phyloP scores from a whole-genome alignment of 2,797 vertebrate genomes.

The Pogoniulus pusillus region DNA sequence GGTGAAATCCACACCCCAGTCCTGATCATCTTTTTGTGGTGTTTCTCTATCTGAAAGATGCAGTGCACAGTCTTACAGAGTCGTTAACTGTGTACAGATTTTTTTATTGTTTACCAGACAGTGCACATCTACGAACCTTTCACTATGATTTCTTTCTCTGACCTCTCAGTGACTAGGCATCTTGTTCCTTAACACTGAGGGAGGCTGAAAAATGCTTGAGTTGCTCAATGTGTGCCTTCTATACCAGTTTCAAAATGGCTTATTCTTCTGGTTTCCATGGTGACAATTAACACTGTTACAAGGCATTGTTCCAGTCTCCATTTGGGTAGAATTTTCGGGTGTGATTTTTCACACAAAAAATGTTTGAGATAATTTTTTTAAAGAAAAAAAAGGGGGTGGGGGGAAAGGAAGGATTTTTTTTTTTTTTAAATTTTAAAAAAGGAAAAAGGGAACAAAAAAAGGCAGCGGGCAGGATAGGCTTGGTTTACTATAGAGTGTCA shows the following conservation, averaged over 20 bases:
- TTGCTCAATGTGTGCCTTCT: conserved; percentile 90
- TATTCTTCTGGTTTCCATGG: conserved; percentile 97
- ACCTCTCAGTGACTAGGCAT: conserved; percentile 87
- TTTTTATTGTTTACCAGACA: conserved; percentile 78
- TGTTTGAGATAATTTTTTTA: conserved; percentile 30
- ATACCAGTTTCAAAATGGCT: conserved; percentile 94
- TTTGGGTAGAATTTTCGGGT: conserved; percentile 85
- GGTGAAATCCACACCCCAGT: conserved; percentile 68
- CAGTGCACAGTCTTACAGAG: conserved; percentile 61
- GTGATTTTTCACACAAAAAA: conserved; percentile 79
- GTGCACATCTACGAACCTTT: conserved; percentile 80
- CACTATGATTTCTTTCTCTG: conserved; percentile 86
- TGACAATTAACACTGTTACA: conserved; percentile 96
- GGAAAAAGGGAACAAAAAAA: no score
- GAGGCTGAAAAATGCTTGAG: conserved; percentile 84
- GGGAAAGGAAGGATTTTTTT: no score
- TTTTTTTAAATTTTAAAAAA: no score
- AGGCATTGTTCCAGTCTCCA: conserved; percentile 89
- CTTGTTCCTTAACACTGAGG: conserved; percentile 87
- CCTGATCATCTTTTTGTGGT: conserved; percentile 77
- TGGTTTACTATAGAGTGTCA: conserved; percentile 69
- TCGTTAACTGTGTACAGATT: conserved; percentile 76
- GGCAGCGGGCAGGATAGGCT: no score
- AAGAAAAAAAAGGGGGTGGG: no score
- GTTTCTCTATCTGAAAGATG: conserved; percentile 75